These are phyloP conservation scores for Rhabditophanes sp. DNA, from an alignment of 2,888 invertebrate genomes.

Conservation along the genomic window DNA sequence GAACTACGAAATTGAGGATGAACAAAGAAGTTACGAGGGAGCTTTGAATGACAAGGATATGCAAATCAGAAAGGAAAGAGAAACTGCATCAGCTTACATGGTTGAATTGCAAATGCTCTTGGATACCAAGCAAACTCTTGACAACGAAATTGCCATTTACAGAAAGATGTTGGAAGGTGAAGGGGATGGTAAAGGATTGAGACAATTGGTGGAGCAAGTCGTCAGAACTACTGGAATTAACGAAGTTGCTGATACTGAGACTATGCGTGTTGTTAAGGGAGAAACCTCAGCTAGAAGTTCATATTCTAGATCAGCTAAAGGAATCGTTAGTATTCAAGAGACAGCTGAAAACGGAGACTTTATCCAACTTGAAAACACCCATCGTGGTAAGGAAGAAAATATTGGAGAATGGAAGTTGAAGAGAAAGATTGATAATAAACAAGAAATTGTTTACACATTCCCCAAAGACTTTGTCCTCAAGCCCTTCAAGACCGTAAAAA, in stretches of 20 bases:
- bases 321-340: slow-evolving; percentile 48
- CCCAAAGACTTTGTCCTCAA: slow-evolving; percentile 28
- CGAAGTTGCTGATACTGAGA: slow-evolving; percentile 30
- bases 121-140: slow-evolving; percentile 50
- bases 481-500: slow-evolving; percentile 26
- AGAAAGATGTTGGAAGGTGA: slow-evolving; percentile 51
- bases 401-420: slow-evolving; percentile 45
- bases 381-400: slow-evolving; percentile 41
- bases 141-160: slow-evolving; percentile 51
- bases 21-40: slow-evolving; percentile 46
- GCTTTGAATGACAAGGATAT: slow-evolving; percentile 45
- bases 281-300: slow-evolving; percentile 49
- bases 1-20: slow-evolving; percentile 47
- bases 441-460: slow-evolving; percentile 31
- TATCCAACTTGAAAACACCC: slow-evolving; percentile 50
- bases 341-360: slow-evolving; percentile 49
- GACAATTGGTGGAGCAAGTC: slow-evolving; percentile 43
- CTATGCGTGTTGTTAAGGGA: slow-evolving; percentile 42
- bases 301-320: slow-evolving; percentile 49
- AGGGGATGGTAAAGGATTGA: slow-evolving; percentile 47
- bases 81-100: slow-evolving; percentile 46
- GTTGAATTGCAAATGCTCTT: slow-evolving; percentile 45
- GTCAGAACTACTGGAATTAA: slow-evolving; percentile 37
- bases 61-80: slow-evolving; percentile 44
- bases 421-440: slow-evolving; percentile 31